These are phyloP conservation scores for Acromyrmex charruanus DNA, from an alignment of 1,140 invertebrate genomes.

Conservation along the genomic window DNA sequence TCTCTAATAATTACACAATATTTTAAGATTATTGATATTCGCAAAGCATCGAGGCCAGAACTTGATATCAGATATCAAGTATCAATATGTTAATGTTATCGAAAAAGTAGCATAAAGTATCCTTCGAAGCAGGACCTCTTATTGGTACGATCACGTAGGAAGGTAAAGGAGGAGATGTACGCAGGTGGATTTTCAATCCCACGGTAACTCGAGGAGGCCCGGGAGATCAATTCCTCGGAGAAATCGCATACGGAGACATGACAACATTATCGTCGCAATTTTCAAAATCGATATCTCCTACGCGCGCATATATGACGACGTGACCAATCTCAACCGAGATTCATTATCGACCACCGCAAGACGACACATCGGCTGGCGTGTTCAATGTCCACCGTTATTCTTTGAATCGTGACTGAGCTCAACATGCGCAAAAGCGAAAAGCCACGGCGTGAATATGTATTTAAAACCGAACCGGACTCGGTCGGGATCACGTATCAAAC, in stretches of 20 bases:
- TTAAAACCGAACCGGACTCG: conserved; percentile 59
- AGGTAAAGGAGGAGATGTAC: conserved; percentile 15
- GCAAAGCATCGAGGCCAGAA: not conserved
- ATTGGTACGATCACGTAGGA: conserved; percentile 28
- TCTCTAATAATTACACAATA: not conserved
- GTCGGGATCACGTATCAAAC: conserved; percentile 55
- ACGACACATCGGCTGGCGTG: conserved; percentile 48
- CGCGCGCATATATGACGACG: conserved; percentile 46
- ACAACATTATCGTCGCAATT: conserved; percentile 55
- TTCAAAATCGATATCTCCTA: conserved; percentile 62
- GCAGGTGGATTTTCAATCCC: conserved; percentile 49
- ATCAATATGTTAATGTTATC: not conserved
- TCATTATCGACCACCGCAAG: conserved; percentile 66
- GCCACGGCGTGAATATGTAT: conserved; percentile 59
- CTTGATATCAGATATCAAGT: not conserved
- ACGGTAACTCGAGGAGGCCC: conserved; percentile 1
- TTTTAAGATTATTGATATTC: not conserved
- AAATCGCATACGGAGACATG: conserved; percentile 57
- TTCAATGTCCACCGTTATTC: conserved; percentile 25
- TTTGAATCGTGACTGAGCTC: conserved; percentile 61
- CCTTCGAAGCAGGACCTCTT: not conserved
- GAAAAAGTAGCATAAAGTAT: not conserved
- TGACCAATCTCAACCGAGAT: conserved; percentile 68
- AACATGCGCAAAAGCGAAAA: conserved; percentile 63
- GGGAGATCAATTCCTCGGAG: conserved; percentile 56